Evolutionary conservation across 2,113 vertebrate species (phyloP).

Genomic region (Dendrocopos noguchii): DNA sequence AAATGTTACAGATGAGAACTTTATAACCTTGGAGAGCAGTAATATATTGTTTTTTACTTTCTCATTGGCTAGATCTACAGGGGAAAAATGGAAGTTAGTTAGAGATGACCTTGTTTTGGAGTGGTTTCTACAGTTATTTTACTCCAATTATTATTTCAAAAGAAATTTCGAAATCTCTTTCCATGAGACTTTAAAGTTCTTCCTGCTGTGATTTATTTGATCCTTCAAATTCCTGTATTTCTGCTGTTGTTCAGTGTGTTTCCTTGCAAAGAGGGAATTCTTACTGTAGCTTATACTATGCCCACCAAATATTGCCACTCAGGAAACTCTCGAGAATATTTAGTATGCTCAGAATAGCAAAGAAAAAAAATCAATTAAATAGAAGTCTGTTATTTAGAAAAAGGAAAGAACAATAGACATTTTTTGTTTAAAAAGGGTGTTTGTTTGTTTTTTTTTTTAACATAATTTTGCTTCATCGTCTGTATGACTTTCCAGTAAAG

Average conservation of each 20-base stretch:
- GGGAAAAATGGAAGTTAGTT: neutral
- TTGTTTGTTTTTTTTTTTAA: neutral
- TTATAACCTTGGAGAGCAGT: neutral
- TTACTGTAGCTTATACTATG: neutral
- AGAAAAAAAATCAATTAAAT: neutral
- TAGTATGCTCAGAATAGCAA: neutral
- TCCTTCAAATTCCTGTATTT: neutral
- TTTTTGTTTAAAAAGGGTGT: neutral
- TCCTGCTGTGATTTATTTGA: neutral
- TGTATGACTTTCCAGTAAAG: neutral
- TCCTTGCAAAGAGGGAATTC: neutral
- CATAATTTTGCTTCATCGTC: neutral
- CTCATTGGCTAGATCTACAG: neutral
- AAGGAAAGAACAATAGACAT: neutral
- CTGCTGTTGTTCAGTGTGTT: neutral
- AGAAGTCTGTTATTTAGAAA: neutral
- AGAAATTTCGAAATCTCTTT: neutral
- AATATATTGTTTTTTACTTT: conserved; percentile 29
- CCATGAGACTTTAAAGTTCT: neutral
- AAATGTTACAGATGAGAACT: conserved; percentile 35
- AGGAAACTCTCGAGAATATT: neutral
- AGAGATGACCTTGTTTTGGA: neutral
- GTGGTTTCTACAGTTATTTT: neutral
- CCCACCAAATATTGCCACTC: neutral
- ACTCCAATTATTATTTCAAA: conserved; percentile 7